A percentile compares a stretch with the other conserved stretches of the same genome.
These are phyloP conservation scores for Cryptocephalus primarius DNA, from an alignment of 2,888 invertebrate genomes.

Conservation along the genomic window DNA sequence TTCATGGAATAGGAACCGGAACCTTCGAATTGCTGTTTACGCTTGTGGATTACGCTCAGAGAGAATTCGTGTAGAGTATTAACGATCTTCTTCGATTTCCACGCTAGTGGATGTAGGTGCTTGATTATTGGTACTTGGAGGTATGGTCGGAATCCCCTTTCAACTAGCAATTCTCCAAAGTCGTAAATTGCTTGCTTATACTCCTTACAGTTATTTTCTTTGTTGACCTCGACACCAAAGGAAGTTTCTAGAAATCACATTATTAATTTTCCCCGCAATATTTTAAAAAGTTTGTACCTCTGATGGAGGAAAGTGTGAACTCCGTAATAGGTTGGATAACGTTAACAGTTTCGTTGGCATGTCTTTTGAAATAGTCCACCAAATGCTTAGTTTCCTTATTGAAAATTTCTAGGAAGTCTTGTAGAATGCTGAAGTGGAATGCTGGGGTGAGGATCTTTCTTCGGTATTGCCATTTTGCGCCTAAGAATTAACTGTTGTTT, in stretches of 20 bases:
- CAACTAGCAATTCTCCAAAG: conserved; percentile 5
- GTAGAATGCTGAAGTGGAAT: conserved; percentile 17
- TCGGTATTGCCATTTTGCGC: conserved; percentile 14
- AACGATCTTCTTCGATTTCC: not conserved
- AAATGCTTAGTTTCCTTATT: conserved; percentile 14
- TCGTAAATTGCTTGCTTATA: conserved; percentile 13
- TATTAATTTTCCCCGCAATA: too few relatives aligned
- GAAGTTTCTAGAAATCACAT: conserved; percentile 5
- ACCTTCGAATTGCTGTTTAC: conserved; percentile 3
- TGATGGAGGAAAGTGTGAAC: conserved; percentile 14
- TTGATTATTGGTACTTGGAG: conserved; percentile 2
- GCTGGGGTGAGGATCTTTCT: conserved; percentile 17
- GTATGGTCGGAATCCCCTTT: conserved; percentile 10
- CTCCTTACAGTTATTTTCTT: conserved; percentile 1
- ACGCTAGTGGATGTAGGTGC: conserved; percentile 1
- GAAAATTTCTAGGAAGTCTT: conserved; percentile 14
- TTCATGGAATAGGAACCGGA: conserved; percentile 5
- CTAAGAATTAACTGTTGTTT: conserved; percentile 2
- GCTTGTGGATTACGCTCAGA: conserved; percentile 7
- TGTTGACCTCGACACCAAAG: conserved; percentile 5
- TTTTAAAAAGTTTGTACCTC: conserved; percentile 5
- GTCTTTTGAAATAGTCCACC: conserved; percentile 6
- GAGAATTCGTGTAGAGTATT: conserved; percentile 10
- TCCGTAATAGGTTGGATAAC: conserved; percentile 14
- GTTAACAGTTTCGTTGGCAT: conserved; percentile 8